A percentile compares a stretch with the other conserved stretches of the same genome.
phyloP scores from a whole-genome alignment of 1,140 invertebrate genomes.

The Coptotermes formosanus region DNA sequence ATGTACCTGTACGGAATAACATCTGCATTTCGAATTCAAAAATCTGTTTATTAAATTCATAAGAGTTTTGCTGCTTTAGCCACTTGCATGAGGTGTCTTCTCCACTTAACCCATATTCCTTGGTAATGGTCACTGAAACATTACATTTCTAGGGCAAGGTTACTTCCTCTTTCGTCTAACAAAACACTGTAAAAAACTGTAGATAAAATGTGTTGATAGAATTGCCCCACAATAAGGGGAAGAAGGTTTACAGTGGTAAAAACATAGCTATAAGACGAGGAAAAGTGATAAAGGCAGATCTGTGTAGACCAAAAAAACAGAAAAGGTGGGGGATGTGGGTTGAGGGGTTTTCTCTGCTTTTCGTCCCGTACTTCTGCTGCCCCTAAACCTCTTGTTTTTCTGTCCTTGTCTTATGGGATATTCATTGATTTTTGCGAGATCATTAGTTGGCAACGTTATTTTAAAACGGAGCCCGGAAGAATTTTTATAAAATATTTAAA shows the following conservation, averaged over 20 bases:
- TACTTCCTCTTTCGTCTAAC: not conserved
- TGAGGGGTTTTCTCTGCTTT: not conserved
- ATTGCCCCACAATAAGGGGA: not conserved
- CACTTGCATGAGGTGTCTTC: no score
- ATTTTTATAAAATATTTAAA: not conserved
- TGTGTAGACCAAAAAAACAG: not conserved
- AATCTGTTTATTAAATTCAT: no score
- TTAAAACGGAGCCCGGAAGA: not conserved
- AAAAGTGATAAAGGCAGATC: constrained; percentile 8
- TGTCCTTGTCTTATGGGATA: not conserved
- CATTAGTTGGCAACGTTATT: not conserved
- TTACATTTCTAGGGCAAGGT: not conserved
- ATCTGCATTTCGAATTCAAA: no score
- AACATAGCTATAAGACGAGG: not conserved
- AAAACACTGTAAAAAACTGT: not conserved
- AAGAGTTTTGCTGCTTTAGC: no score
- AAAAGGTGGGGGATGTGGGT: not conserved
- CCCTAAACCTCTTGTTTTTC: not conserved
- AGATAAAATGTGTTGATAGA: not conserved
- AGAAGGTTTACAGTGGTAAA: not conserved
- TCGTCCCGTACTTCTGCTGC: not conserved
- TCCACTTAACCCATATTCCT: no score
- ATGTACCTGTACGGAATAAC: no score
- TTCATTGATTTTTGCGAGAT: constrained; percentile 19
- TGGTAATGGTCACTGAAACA: not conserved